Evolutionary conservation across 2,888 invertebrate species (phyloP), one percentile per base, ranked within the genome.

Genomic region (Oscheius sp.): DNA sequence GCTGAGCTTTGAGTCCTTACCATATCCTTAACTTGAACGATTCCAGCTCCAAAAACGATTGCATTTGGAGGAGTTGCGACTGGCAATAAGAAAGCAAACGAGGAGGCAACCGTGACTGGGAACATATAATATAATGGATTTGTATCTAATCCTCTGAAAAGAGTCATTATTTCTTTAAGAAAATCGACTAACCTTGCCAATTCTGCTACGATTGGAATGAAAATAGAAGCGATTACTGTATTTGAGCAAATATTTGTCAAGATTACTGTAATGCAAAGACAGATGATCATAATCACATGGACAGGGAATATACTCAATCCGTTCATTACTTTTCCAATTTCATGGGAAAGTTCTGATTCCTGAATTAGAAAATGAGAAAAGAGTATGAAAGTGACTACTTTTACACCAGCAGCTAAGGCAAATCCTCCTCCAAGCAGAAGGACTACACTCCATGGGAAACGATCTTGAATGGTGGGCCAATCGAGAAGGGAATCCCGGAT

Each of bases 11-110:
- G n/a, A n/a, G n/a, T 2, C 23, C 66, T 53, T 29, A 81, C 81
- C 81, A 81, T 76, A 58, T 81, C 81, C 37, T 69, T 70, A 37
- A 79, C 79, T 66, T 77, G 72, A 8, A 81, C 57, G 25, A 76
- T 72, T 33, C 79, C 78, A 1, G 80, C 74, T 0, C 73, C 73
- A 65, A 80, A 80, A 3, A 80, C 78, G 53, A 78, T 78, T 1
- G 96, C 95, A 88, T 96, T 96, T n/a, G 95, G 95, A 1, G 95
- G 95, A 0, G 95, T 95, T 45, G 94, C 95, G 10, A 95, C 95
- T 0, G 90, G 90, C 10, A 90, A 79, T 58, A 89, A 87, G 72
- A 89, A 90, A 15, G 86, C 82, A 65, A 84, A 87, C 0, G 88
- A 87, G 45, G 87, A 86, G 42, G 84, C 82, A 23, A 87, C 65